A percentile compares a stretch with the other conserved stretches of the same genome.
These are phyloP conservation scores for Pentalonia nigronervosa DNA, from an alignment of 1,140 invertebrate genomes.

Conservation along the genomic window DNA sequence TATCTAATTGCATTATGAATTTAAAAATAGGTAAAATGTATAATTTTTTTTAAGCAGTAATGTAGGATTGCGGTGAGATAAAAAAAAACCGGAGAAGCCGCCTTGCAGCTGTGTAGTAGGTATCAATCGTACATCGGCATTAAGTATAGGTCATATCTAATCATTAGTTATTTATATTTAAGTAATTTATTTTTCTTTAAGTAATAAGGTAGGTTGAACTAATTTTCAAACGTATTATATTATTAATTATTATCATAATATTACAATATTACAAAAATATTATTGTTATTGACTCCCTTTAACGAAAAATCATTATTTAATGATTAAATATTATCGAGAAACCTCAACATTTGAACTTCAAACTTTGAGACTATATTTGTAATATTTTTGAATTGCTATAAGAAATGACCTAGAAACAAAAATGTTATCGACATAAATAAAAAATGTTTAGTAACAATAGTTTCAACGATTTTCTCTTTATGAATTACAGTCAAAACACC, in stretches of 20 bases:
- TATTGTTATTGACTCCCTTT: neutral
- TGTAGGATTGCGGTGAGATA: neutral
- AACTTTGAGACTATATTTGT: neutral
- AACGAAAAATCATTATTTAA: neutral
- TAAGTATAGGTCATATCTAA: no score
- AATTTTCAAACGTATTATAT: neutral
- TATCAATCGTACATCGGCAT: neutral
- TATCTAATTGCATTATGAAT: neutral
- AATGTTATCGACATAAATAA: no score
- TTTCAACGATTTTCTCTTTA: no score
- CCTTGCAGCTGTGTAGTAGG: neutral
- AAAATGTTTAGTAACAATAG: no score
- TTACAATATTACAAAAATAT: neutral
- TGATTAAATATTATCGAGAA: neutral
- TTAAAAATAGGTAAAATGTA: neutral
- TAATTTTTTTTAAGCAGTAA: neutral
- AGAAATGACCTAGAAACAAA: neutral
- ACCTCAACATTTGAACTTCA: neutral
- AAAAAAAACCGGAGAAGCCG: neutral
- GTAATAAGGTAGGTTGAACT: neutral
- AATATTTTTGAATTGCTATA: neutral
- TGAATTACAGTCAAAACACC: no score
- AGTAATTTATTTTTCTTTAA: neutral
- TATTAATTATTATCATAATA: neutral
- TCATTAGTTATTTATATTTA: no score